Conservation (phyloP, 2,888 invertebrate genomes). For the Campoplex nolae region DNA sequence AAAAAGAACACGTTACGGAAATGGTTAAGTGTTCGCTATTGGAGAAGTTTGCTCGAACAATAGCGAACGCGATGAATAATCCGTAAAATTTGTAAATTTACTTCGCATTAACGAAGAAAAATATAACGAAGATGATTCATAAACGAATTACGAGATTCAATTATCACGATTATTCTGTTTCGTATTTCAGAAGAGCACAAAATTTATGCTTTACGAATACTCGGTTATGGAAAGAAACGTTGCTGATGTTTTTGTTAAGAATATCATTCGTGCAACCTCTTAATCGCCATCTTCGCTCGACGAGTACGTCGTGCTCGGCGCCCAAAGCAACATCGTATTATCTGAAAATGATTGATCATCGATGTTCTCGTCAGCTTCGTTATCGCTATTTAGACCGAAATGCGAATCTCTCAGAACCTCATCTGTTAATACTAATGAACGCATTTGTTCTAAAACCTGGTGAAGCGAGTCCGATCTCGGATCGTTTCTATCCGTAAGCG, state of each 20-base stretch:
- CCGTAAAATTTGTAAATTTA: neutral
- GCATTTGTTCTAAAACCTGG: slow-evolving; percentile 83
- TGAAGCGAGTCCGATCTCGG: slow-evolving; percentile 81
- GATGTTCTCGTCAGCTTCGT: slow-evolving; percentile 77
- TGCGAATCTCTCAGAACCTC: slow-evolving; percentile 68
- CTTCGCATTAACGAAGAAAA: neutral
- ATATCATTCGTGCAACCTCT: slow-evolving; percentile 25
- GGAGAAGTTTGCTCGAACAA: neutral
- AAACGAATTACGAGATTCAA: neutral
- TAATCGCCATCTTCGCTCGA: slow-evolving; percentile 69
- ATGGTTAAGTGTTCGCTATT: neutral
- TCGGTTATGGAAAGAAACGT: neutral
- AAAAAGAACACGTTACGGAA: neutral
- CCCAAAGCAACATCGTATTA: slow-evolving; percentile 74
- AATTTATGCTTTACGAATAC: neutral
- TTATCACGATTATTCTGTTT: neutral
- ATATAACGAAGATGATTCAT: neutral
- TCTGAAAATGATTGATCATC: slow-evolving; percentile 77
- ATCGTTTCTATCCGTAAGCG: slow-evolving; percentile 78
- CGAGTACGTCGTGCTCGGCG: slow-evolving; percentile 63
- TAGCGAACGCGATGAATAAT: neutral
- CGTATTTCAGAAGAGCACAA: neutral
- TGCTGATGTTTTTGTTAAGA: neutral
- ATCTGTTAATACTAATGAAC: slow-evolving; percentile 80
- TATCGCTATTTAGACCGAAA: slow-evolving; percentile 77